Evolutionary conservation across 2,797 vertebrate genomes (phyloP).

Genomic region (Paratrypauchen microcephalus): DNA sequence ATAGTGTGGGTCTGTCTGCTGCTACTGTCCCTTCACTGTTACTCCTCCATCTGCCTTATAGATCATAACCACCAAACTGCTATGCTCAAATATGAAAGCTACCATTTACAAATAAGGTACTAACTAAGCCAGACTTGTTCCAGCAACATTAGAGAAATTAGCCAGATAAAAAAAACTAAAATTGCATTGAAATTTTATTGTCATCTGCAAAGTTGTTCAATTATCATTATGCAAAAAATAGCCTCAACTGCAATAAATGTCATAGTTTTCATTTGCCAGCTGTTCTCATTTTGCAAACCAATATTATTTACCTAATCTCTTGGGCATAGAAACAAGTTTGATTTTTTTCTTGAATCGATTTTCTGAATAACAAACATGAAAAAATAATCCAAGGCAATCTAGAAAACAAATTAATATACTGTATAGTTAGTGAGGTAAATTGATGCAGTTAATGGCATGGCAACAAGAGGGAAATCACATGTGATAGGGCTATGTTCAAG

Average conservation of each 20-base stretch:
- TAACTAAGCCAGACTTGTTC: background rate
- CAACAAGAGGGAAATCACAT: background rate
- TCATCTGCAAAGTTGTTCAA: background rate
- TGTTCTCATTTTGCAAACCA: constrained; percentile 1
- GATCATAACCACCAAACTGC: constrained; percentile 28
- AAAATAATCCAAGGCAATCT: background rate
- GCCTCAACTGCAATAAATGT: constrained; percentile 1
- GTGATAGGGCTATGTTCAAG: background rate
- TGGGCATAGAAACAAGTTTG: background rate
- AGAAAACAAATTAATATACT: background rate
- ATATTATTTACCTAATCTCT: background rate
- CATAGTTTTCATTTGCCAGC: constrained; percentile 7
- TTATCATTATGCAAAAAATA: constrained; percentile 1
- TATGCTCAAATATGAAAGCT: background rate
- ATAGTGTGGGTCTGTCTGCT: constrained; percentile 35
- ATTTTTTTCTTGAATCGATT: background rate
- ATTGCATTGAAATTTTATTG: background rate
- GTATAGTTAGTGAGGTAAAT: background rate
- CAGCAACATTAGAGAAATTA: background rate
- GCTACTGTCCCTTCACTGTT: constrained; percentile 28
- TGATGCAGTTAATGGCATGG: too few species aligned
- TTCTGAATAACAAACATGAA: background rate
- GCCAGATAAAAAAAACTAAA: background rate
- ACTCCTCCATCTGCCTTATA: constrained; percentile 45
- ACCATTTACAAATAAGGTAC: background rate